Base-by-base conservation (phyloP, 2,113 vertebrate genomes). In the Peromyscus polionotus region DNA sequence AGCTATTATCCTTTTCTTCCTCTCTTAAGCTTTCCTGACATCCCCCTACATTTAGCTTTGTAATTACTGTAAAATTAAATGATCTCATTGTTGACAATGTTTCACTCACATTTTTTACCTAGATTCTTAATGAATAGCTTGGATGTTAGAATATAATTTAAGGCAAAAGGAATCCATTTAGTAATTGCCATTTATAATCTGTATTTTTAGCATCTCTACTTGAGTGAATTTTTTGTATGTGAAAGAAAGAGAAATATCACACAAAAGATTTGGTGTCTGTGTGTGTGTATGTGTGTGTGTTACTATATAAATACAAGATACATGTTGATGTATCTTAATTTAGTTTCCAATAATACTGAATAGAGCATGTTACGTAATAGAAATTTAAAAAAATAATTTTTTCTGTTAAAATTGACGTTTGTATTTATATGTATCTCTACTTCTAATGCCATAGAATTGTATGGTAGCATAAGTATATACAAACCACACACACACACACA, bases 11-110 rank as follows among this genome's bases (percentile, higher is more conserved):
- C 13, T 88, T 33, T 39, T 42, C 8, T 76, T 76, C 61, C 19
- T 68, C 24, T 16, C 75, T 94, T 7, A 24, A 94, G 4, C 0
- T 70, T 5, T 67, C 92, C 59, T 79, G 39, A 17, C 33, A 5
- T 73, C 12, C 73, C n/a, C 80, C 9, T 83, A 19, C 72, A 72
- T 20, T 17, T 39, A 48, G 51, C 88, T 97, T 73, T 16, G 20
- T 95, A 95, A 93, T 93, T 97, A 51, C 72, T 98, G 97, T 73
- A 97, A 95, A 98, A 98, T 89, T 88, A n/a, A 93, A 9, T 91
- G 28, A 7, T 67, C 24, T 93, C 7, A 51, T 68, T 26, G n/a
- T 68, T 91, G 96, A 91, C 5, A 57, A 3, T 93, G 3, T 33
- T 90, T 75, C 91, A 59, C 9, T 87, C 42, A 59, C 61, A 31